Percentiles rank a stretch among this genome's conserved stretches.
Conservation (phyloP, 1,140 invertebrate species). For the Monochamus saltuarius region DNA sequence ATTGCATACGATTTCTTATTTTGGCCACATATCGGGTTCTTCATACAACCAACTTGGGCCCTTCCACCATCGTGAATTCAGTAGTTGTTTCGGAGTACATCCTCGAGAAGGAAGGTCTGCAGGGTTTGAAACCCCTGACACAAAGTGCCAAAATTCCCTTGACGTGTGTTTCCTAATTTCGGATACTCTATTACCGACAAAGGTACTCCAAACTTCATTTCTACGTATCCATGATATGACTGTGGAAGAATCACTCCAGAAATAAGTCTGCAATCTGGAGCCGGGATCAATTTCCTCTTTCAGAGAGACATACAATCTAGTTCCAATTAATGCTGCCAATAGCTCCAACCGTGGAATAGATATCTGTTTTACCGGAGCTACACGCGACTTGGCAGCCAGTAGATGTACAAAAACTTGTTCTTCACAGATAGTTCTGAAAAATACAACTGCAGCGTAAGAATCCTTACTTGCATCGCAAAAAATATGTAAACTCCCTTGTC, state of each 20-base stretch:
- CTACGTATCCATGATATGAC: constrained; percentile 37
- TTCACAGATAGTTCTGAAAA: constrained; percentile 1
- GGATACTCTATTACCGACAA: constrained; percentile 42
- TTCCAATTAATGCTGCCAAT: constrained; percentile 8
- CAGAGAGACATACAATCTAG: constrained; percentile 6
- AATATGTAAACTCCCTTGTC: no score
- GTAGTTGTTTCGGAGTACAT: constrained; percentile 31
- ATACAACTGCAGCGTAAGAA: constrained; percentile 16
- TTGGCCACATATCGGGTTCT: constrained; percentile 33
- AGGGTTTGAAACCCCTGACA: constrained; percentile 49
- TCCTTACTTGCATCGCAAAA: constrained; percentile 18
- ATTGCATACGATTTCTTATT: neutral
- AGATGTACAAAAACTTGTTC: constrained; percentile 6
- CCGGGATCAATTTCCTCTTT: constrained; percentile 19
- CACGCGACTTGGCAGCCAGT: constrained; percentile 23
- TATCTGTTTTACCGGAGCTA: constrained; percentile 28
- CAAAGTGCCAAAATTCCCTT: constrained; percentile 42
- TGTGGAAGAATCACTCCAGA: constrained; percentile 38
- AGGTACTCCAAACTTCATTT: constrained; percentile 33
- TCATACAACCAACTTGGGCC: constrained; percentile 43
- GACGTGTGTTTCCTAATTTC: constrained; percentile 42
- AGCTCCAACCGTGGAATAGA: constrained; percentile 28
- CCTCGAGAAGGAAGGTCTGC: constrained; percentile 51
- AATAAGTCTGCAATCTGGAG: neutral
- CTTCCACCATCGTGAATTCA: constrained; percentile 41